phyloP scores from a whole-genome alignment of 2,113 vertebrate genomes.

The Gavia stellata region DNA sequence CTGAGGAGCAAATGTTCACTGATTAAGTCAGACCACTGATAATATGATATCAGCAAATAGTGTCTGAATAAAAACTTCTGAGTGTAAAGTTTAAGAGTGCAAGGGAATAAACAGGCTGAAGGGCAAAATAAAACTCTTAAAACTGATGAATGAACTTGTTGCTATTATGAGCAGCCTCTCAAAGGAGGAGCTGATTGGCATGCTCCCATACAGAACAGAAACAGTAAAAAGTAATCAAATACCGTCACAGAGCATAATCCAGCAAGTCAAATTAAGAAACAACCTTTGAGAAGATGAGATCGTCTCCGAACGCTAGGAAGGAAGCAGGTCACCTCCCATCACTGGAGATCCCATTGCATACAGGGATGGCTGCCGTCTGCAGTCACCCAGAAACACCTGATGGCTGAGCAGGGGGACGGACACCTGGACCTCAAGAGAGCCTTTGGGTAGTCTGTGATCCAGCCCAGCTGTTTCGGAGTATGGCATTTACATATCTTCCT shows the following conservation, averaged over 20 bases:
- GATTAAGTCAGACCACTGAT: neutral
- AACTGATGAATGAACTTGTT: neutral
- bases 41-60: neutral
- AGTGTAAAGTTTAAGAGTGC: neutral
- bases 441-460: neutral
- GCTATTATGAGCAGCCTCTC: neutral
- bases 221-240: neutral
- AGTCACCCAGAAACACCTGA: neutral
- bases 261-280: neutral
- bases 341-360: neutral
- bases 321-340: neutral
- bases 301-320: neutral
- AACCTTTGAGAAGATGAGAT: neutral
- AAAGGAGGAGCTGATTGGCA: neutral
- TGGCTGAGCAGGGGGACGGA: neutral
- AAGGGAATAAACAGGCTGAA: constrained; percentile 1
- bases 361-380: neutral
- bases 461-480: neutral
- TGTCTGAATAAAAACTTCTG: neutral
- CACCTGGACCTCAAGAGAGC: neutral
- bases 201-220: neutral
- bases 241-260: neutral
- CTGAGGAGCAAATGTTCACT: neutral
- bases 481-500: neutral
- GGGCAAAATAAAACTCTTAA: neutral